These are phyloP conservation scores for Hiodon alosoides DNA, from an alignment of 2,113 vertebrate genomes.

Conservation along the genomic window DNA sequence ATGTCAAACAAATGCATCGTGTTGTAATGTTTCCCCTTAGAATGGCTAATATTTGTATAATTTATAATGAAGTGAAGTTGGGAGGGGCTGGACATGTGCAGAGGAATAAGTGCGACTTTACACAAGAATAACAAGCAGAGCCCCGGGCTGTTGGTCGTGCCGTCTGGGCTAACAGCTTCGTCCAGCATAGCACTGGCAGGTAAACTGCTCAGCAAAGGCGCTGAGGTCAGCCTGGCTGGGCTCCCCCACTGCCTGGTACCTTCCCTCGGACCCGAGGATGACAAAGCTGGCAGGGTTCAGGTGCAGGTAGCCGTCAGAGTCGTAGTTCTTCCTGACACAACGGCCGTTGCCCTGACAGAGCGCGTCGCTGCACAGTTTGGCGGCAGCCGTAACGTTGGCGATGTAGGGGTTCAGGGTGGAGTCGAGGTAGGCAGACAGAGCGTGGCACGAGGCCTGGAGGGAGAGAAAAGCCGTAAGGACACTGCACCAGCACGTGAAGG, in stretches of 20 bases:
- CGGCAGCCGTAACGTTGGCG: conserved; percentile 68
- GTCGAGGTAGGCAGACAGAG: conserved; percentile 58
- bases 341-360: conserved; percentile 64
- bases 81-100: no score
- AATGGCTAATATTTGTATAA: no score
- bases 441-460: conserved; percentile 60
- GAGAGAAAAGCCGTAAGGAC: neutral
- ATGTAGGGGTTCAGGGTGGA: conserved; percentile 68
- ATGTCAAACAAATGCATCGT: no score
- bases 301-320: conserved; percentile 70
- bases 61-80: no score
- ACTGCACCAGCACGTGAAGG: no score
- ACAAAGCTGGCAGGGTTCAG: conserved; percentile 60
- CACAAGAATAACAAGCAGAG: conserved; percentile 22
- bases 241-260: conserved; percentile 55
- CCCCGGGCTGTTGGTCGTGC: conserved; percentile 28
- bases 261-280: conserved; percentile 50
- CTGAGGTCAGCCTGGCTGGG: conserved; percentile 58
- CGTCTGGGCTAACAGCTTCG: conserved; percentile 46
- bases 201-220: conserved; percentile 56
- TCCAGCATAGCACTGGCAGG: conserved; percentile 68
- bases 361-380: conserved; percentile 67
- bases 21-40: no score
- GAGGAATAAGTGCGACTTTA: neutral
- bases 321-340: conserved; percentile 63